A percentile compares a stretch with the other conserved stretches of the same genome.
phyloP scores from a whole-genome alignment of 2,888 invertebrate species.

The Agonopterix arenella region DNA sequence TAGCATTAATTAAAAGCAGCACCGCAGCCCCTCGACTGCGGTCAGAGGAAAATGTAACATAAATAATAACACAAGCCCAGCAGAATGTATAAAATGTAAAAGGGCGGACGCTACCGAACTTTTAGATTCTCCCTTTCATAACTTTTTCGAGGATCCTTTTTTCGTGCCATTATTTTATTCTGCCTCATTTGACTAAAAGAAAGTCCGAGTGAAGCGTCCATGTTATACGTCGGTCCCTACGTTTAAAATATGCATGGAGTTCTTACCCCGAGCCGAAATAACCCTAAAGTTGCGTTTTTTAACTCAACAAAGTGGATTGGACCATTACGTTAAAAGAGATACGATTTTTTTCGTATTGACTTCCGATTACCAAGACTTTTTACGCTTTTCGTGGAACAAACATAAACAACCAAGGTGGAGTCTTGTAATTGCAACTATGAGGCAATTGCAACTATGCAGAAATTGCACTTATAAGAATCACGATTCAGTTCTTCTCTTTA shows the following conservation, averaged over 20 bases:
- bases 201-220: conserved; percentile 55
- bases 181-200: conserved; percentile 71
- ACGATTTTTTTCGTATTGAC: neutral
- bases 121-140: conserved; percentile 63
- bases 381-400: no score
- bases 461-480: no score
- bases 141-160: conserved; percentile 68
- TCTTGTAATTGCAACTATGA: no score
- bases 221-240: conserved; percentile 53
- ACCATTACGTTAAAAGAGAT: conserved; percentile 21
- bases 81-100: conserved; percentile 59
- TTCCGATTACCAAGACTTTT: neutral
- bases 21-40: conserved; percentile 50
- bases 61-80: conserved; percentile 64
- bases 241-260: conserved; percentile 65
- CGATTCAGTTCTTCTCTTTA: no score
- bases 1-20: conserved; percentile 68
- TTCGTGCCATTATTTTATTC: conserved; percentile 68
- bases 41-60: conserved; percentile 62
- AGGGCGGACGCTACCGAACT: conserved; percentile 55
- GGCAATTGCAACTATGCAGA: no score
- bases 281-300: conserved; percentile 37
- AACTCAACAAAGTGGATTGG: conserved; percentile 19
- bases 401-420: no score
- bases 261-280: conserved; percentile 38